Evolutionary conservation across 2,113 vertebrate genomes (phyloP).

Genomic region (Isurus oxyrinchus): DNA sequence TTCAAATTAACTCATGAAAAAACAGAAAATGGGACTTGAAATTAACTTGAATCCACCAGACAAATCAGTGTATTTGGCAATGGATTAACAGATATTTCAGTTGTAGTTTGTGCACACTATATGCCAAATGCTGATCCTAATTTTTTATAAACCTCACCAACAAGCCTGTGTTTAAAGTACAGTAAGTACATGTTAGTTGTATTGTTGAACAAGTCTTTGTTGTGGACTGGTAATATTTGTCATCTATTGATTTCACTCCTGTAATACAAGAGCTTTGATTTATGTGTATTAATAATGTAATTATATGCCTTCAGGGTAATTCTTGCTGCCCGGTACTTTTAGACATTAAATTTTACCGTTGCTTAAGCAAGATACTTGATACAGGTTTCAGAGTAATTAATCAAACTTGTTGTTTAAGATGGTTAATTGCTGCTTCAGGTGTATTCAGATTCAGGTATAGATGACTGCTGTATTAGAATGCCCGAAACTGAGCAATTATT

Average conservation of each 20-base stretch:
- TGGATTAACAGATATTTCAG: background rate
- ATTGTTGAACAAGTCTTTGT: background rate
- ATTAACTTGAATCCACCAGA: background rate
- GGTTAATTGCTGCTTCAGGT: background rate
- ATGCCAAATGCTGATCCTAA: background rate
- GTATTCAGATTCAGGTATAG: background rate
- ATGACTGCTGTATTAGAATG: background rate
- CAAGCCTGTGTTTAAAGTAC: too few relatives aligned
- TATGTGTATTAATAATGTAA: background rate
- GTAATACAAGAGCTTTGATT: background rate
- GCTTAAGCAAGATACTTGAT: background rate
- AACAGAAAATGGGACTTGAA: background rate
- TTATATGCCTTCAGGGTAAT: background rate
- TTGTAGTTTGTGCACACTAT: background rate
- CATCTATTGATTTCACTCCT: background rate
- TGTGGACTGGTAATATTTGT: background rate
- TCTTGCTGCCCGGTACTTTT: background rate
- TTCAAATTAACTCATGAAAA: background rate
- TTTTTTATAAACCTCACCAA: background rate
- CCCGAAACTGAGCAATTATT: background rate
- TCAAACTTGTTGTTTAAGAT: background rate
- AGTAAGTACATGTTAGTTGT: background rate
- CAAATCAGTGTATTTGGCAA: background rate
- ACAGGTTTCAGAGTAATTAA: background rate
- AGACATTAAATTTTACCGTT: background rate